Conservation (phyloP, 1,140 invertebrate species). For the Epicauta chinensis region DNA sequence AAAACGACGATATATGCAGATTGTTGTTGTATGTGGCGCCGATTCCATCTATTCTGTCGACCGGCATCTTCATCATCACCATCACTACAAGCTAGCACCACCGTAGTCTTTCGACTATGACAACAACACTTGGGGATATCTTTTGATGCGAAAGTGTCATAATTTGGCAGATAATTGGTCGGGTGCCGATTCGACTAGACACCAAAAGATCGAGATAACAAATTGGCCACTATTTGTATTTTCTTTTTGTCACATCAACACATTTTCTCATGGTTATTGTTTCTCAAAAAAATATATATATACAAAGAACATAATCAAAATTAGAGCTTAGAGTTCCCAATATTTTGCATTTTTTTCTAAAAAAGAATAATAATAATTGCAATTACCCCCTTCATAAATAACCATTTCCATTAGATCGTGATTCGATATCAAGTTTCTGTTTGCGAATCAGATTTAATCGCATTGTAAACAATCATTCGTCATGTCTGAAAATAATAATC, state of each 20-base stretch:
- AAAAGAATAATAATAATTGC: too few species aligned
- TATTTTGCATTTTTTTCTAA: too few species aligned
- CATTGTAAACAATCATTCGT: constrained; percentile 7
- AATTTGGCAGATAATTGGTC: constrained; percentile 25
- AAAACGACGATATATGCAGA: too few species aligned
- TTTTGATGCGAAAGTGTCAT: constrained; percentile 22
- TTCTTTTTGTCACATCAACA: constrained; percentile 11
- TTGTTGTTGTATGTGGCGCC: not conserved
- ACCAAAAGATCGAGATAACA: constrained; percentile 13
- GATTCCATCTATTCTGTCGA: not conserved
- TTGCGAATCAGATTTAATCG: constrained; percentile 9
- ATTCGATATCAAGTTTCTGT: constrained; percentile 2
- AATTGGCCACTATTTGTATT: constrained; percentile 18
- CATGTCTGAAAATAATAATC: not conserved
- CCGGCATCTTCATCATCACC: not conserved
- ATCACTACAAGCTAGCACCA: too few species aligned
- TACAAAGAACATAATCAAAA: too few species aligned
- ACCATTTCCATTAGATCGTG: too few species aligned
- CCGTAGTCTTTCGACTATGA: not conserved
- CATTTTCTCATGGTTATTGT: constrained; percentile 1
- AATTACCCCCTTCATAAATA: too few species aligned
- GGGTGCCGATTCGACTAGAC: constrained; percentile 21
- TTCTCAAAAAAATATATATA: too few species aligned
- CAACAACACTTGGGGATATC: not conserved
- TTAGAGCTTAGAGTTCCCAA: too few species aligned